Base-by-base conservation (phyloP, 1,140 invertebrate species). In the Meloidogyne floridensis region DNA sequence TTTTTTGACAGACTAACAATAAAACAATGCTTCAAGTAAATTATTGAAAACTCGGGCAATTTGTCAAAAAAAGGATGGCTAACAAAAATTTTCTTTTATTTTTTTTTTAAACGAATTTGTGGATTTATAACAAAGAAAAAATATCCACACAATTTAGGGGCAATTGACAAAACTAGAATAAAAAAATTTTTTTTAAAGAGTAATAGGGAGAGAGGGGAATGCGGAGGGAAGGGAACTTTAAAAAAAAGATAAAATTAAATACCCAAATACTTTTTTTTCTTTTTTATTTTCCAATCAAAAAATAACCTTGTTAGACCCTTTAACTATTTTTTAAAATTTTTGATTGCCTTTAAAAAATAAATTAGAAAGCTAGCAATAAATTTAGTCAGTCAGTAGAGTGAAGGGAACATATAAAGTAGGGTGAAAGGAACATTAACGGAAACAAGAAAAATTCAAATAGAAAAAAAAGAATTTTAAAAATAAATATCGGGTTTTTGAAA, bases 161-260 rank as follows among this genome's bases (percentile, higher is more conserved):
- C 77, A 79, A 79, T 79, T 71, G 77, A 72, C 10, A 15, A 79
- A 72, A 20, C 10, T 18, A 10, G n/a, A 70, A 18, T 10, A 69
- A 79, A 79, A 79, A 72, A 53, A 20, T 51, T 69, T 69, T 42
- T 32, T 32, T 32, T 32, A 32, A 32, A 54, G 13, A 32, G 32
- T 32, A 32, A 32, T 32, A 32, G 32, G 32, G 32, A 32, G 13
- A 47, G 13, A 72, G 11, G 71, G 11, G 11, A 7, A 72, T 3
- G 70, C 70, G 8, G 70, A 42, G 18, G 70, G 70, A 71, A 71
- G 71, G 11, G 13, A 47, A 10, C 10, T 47, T 10, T 5, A 74
- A 32, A n/a, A 65, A n/a, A 1, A 32, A 32, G n/a, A 65, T n/a
- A 65, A 65, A 65, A 65, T n/a, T n/a, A 65, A 65, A 65, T 65